Base-by-base conservation (phyloP, 2,797 vertebrate species). In the Cossypha caffra region DNA sequence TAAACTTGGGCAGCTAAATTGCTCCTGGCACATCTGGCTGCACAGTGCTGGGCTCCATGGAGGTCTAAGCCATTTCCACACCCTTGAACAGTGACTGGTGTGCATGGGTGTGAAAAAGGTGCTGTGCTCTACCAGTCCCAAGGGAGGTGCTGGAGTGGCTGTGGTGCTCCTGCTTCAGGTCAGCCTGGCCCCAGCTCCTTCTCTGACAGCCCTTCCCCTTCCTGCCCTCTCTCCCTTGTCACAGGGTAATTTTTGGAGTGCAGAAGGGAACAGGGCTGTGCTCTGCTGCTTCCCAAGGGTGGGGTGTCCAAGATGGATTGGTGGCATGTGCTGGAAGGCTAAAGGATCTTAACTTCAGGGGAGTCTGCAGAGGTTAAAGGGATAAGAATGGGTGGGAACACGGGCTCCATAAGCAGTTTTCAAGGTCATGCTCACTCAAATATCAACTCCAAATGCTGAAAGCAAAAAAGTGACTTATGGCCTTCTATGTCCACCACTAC, bases 241-340 rank as follows among this genome's bases (percentile, higher is more conserved):
- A 24, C 23, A 66, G 9, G 33, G n/a, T 29, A 54, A 64, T 73
- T 37, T 80, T 58, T 5, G 8, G 38, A 73, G 16, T 0, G 5
- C 25, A 37, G 51, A 81, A 86, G 24, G 24, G 86, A 77, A 17
- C 17, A 50, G 28, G 10, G 5, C 11, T 63, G 48, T 78, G 40
- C 26, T 48, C 28, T 71, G 57, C 52, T 82, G 16, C 63, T 72
- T 85, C n/a, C 26, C 42, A 26, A 45, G 50, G 14, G 42, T 18
- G 20, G 6, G 7, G 7, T 55, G 15, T 71, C 61, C 0, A 0
- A 52, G 20, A 25, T 33, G 10, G 45, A 19, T 43, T 51, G 13
- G 17, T 19, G 11, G 7, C 4, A 4, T 55, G 26, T 31, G 20
- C 40, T 63, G 16, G 16, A 40, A 24, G n/a, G n/a, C 12, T 47